Evolutionary conservation across 2,888 invertebrate genomes (phyloP), one percentile per base, ranked within the genome.

Genomic region (Maniola hyperantus): DNA sequence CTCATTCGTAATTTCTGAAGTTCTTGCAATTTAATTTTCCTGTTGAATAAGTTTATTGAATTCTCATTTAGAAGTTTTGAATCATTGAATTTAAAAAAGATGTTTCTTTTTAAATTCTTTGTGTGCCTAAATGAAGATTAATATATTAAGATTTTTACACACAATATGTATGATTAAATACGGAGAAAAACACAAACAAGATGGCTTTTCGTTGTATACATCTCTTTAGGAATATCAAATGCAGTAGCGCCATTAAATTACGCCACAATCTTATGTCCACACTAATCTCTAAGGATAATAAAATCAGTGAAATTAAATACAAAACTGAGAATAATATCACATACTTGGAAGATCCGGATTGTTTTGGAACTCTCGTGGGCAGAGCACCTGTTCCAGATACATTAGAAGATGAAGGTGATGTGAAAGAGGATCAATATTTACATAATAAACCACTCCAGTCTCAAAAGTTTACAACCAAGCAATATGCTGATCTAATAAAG

Each of bases 401-500:
- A 42, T 73, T 87, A 66, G 81, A 85, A 72, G 93, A 94, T 73
- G 92, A 93, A 77, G 94, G 91, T 57, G 95, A 96, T 81, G 75
- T 92, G 39, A 84, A 87, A 74, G 96, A 96, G 82, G 93, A 95
- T 71, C 87, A 94, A 57, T 93, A 88, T 79, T 79, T 93, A 64
- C 84, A 93, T 73, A 92, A 94, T 72, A 83, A 85, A 53, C 93
- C 94, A 5, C 72, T 91, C n/a, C 73, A 76, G 33, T 81, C 85
- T 0, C 93, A 93, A 75, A 93, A 94, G 79, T 81, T 95, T 15
- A 89, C 93, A 5, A 94, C 91, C 0, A 94, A 93, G 75, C 94
- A 96, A 74, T 97, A 97, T 87, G 94, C 95, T 0, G 93, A 94
- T 73, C 83, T 96, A 69, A 97, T 97, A 5, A 97, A 96, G 80